phyloP scores from a whole-genome alignment of 2,113 vertebrate species.

The Campylorhamphus procurvoides region DNA sequence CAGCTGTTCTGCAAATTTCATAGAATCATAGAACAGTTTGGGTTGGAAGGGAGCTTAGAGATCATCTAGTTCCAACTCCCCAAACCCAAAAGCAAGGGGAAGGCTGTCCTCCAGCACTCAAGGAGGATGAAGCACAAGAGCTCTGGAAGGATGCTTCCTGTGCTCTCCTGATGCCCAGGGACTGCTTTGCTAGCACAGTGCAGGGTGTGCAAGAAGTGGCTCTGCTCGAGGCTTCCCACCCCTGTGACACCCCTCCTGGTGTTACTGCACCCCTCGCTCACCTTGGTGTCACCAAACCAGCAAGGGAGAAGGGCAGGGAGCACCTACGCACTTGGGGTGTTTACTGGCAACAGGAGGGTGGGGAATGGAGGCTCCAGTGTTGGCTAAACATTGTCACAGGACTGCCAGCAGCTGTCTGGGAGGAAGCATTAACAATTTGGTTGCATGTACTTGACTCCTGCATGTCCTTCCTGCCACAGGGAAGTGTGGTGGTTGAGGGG shows the following conservation, averaged over 20 bases:
- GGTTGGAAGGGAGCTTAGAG: not conserved
- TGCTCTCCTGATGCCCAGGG: accelerated
- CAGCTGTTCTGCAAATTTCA: not conserved
- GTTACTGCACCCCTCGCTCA: not conserved
- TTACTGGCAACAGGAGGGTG: not conserved
- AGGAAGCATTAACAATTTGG: not conserved
- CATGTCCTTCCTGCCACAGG: accelerated
- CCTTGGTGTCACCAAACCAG: not conserved
- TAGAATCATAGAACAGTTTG: not conserved
- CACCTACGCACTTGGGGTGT: accelerated
- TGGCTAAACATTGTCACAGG: slow-evolving; percentile 5
- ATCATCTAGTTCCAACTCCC: not conserved
- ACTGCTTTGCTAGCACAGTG: not conserved
- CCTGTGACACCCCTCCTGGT: not conserved
- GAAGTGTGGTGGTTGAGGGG: accelerated
- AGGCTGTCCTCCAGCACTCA: accelerated
- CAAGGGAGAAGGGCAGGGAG: not conserved
- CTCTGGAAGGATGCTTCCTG: not conserved
- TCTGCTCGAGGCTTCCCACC: accelerated
- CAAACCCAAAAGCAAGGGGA: accelerated
- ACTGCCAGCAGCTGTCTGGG: accelerated
- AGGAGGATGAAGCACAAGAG: accelerated
- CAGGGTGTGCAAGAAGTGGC: not conserved
- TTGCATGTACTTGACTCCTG: accelerated
- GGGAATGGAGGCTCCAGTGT: not conserved